Percentiles rank a stretch among this genome's conserved stretches.
Conservation (phyloP, 2,888 invertebrate genomes). For the Agrochola lota region DNA sequence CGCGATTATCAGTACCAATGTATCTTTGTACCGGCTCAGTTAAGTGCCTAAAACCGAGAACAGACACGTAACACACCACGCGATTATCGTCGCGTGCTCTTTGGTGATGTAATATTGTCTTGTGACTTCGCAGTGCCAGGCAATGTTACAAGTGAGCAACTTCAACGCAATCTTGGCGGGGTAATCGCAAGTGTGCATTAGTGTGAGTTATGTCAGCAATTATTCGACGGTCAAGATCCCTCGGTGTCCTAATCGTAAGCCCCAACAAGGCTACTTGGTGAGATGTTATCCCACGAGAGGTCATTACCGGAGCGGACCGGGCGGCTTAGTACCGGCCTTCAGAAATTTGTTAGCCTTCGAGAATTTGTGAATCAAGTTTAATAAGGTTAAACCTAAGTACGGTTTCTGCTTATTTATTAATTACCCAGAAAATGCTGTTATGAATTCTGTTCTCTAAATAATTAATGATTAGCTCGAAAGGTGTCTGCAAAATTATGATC, state of each 20-base stretch:
- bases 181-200: constrained; percentile 60
- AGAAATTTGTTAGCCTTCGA: constrained; percentile 30
- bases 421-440: constrained; percentile 16
- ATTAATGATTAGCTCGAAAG: constrained; percentile 33
- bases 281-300: constrained; percentile 61
- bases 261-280: constrained; percentile 24
- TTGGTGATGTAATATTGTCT: neutral
- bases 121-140: neutral
- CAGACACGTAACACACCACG: constrained; percentile 24
- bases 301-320: constrained; percentile 61
- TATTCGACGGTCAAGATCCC: constrained; percentile 58
- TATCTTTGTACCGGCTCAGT: constrained; percentile 29
- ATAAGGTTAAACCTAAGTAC: constrained; percentile 10
- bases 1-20: constrained; percentile 36
- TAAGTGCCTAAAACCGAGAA: constrained; percentile 28
- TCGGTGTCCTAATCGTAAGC: constrained; percentile 59
- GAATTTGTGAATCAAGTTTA: constrained; percentile 40
- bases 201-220: constrained; percentile 62
- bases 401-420: constrained; percentile 36
- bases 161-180: constrained; percentile 26
- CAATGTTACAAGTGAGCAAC: constrained; percentile 18
- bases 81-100: constrained; percentile 30
- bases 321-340: constrained; percentile 17
- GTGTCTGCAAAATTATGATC: constrained; percentile 33
- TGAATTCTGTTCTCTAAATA: constrained; percentile 24